Evolutionary conservation across 2,797 vertebrate genomes (phyloP).

Genomic region (Takifugu rubripes): DNA sequence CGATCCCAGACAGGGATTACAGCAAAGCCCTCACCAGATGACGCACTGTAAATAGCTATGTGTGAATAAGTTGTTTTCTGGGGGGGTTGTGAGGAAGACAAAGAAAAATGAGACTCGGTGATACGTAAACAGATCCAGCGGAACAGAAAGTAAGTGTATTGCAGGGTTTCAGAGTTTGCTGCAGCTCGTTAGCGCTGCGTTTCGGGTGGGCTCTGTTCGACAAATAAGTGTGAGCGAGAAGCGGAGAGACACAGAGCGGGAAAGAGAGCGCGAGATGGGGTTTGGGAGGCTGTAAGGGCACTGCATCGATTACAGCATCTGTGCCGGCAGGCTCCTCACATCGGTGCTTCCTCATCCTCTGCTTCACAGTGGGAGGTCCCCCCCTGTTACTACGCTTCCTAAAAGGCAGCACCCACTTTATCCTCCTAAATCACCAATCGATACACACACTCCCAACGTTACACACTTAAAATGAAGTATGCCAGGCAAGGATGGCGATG

Average conservation of each 20-base stretch:
- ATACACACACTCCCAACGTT: slow-evolving; percentile 50
- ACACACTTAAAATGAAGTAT: slow-evolving; percentile 51
- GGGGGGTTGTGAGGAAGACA: slow-evolving; percentile 31
- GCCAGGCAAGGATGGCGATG: slow-evolving; percentile 38
- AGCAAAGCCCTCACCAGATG: slow-evolving; percentile 61
- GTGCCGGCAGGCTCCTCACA: slow-evolving; percentile 77
- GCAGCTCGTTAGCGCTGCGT: slow-evolving; percentile 42
- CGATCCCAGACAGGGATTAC: slow-evolving; percentile 62
- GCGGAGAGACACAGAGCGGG: slow-evolving; percentile 14
- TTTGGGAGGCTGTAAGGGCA: slow-evolving; percentile 65
- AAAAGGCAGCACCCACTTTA: slow-evolving; percentile 63
- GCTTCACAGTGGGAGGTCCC: slow-evolving; percentile 69
- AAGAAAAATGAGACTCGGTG: slow-evolving; percentile 25
- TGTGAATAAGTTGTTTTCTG: slow-evolving; percentile 10
- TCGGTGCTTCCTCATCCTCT: slow-evolving; percentile 74
- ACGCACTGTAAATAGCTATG: slow-evolving; percentile 39
- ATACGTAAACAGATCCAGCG: slow-evolving; percentile 18
- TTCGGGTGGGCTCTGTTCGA: slow-evolving; percentile 36
- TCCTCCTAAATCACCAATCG: slow-evolving; percentile 73
- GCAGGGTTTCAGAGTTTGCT: slow-evolving; percentile 23
- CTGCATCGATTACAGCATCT: slow-evolving; percentile 75
- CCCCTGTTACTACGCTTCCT: slow-evolving; percentile 49
- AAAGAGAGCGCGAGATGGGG: slow-evolving; percentile 22
- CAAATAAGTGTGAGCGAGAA: slow-evolving; percentile 18
- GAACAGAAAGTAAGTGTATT: slow-evolving; percentile 16